Conservation (phyloP, 64 coral and sea anemone species). For the Anthopleura sola region DNA sequence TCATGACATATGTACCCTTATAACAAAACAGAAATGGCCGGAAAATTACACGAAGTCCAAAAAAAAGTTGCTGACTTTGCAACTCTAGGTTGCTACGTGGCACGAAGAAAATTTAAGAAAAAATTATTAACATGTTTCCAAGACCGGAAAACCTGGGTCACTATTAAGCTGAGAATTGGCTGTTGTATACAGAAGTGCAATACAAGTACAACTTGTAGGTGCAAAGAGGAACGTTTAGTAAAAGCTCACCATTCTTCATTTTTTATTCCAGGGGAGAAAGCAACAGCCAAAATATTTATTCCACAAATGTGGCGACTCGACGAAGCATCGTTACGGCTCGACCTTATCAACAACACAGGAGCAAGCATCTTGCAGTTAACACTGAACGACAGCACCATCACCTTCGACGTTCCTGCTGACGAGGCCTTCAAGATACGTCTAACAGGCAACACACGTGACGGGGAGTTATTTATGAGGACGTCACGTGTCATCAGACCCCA, state of each 20-base stretch:
- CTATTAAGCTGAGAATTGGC: too few relatives aligned
- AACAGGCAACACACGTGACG: constrained; percentile 9
- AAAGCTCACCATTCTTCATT: background rate
- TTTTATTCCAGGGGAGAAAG: constrained; percentile 20
- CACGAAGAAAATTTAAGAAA: too few relatives aligned
- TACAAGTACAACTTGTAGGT: too few relatives aligned
- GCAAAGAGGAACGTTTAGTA: background rate
- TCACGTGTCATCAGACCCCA: background rate
- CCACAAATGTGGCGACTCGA: constrained; percentile 7
- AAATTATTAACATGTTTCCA: too few relatives aligned
- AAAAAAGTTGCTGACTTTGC: too few relatives aligned
- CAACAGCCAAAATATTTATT: constrained; percentile 23
- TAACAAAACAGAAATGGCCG: too few relatives aligned
- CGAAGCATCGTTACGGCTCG: background rate
- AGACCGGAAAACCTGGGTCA: too few relatives aligned
- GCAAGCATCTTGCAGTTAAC: background rate
- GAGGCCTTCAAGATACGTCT: constrained; percentile 1
- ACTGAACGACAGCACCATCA: background rate
- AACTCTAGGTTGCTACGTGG: too few relatives aligned
- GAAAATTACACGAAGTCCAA: too few relatives aligned
- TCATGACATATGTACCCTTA: too few relatives aligned
- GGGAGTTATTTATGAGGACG: background rate
- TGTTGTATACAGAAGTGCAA: too few relatives aligned
- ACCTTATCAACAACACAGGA: background rate
- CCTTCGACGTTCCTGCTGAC: constrained; percentile 6